These are phyloP conservation scores for Sorex araneus DNA, from an alignment of 2,113 vertebrate species.

Conservation along the genomic window DNA sequence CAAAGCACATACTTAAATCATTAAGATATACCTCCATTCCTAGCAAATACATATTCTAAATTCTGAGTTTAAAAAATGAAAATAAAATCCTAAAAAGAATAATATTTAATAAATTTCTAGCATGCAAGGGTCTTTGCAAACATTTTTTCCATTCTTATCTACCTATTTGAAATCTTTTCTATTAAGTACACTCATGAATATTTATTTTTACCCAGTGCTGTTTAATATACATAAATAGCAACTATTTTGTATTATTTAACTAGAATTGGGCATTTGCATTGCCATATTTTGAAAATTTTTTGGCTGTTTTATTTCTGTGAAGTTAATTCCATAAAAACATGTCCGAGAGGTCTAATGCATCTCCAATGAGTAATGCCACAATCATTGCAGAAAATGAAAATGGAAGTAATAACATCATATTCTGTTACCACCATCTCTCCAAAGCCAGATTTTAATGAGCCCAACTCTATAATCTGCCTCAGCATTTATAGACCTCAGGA, in stretches of 20 bases:
- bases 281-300: slow-evolving; percentile 64
- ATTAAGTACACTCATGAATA: slow-evolving; percentile 7
- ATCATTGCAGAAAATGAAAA: slow-evolving; percentile 78
- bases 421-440: slow-evolving; percentile 65
- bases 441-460: slow-evolving; percentile 77
- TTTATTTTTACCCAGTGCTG: slow-evolving; percentile 10
- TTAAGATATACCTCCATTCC: background rate
- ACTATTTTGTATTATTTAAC: slow-evolving; percentile 70
- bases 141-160: slow-evolving; percentile 16
- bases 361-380: slow-evolving; percentile 70
- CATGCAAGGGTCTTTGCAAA: background rate
- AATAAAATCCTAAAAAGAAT: background rate
- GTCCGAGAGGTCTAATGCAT: slow-evolving; percentile 66
- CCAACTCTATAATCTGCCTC: slow-evolving; percentile 47
- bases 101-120: slow-evolving; percentile 43
- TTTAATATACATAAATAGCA: background rate
- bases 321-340: slow-evolving; percentile 67
- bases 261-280: slow-evolving; percentile 39
- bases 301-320: slow-evolving; percentile 59
- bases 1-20: no score
- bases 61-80: slow-evolving; percentile 16
- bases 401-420: slow-evolving; percentile 74
- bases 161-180: slow-evolving; percentile 51
- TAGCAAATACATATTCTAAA: slow-evolving; percentile 57
- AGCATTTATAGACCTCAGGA: slow-evolving; percentile 64